Evolutionary conservation across 2,888 invertebrate species (phyloP).

Genomic region (Ochlodes sylvanus): DNA sequence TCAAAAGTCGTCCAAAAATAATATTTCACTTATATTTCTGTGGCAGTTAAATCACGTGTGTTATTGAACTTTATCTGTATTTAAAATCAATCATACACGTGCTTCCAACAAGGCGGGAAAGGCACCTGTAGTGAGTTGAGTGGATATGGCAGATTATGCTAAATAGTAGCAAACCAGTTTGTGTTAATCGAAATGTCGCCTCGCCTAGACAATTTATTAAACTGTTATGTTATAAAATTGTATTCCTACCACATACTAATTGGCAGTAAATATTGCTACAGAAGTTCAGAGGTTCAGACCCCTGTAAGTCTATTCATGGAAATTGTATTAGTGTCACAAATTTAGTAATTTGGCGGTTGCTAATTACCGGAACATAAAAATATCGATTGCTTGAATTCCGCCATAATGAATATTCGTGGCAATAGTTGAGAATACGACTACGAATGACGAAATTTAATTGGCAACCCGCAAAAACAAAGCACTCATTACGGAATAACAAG

Average conservation of each 20-base stretch:
- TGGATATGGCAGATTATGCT: conserved; percentile 46
- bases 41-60: not conserved
- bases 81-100: conserved; percentile 40
- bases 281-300: too few relatives aligned
- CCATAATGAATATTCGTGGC: too few relatives aligned
- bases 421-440: too few relatives aligned
- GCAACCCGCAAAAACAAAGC: too few relatives aligned
- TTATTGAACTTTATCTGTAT: conserved; percentile 27
- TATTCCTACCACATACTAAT: conserved; percentile 38
- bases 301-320: conserved; percentile 35
- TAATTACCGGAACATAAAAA: too few relatives aligned
- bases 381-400: too few relatives aligned
- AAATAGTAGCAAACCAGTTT: conserved; percentile 45
- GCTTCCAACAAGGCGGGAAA: conserved; percentile 45
- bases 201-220: conserved; percentile 41
- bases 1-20: too few relatives aligned
- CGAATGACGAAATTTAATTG: too few relatives aligned
- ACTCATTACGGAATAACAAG: too few relatives aligned
- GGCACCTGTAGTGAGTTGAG: conserved; percentile 33
- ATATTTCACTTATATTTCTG: not conserved
- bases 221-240: conserved; percentile 40
- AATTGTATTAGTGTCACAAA: too few relatives aligned
- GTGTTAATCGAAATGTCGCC: conserved; percentile 40
- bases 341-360: too few relatives aligned
- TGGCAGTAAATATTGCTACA: conserved; percentile 39